Evolutionary conservation across 1,140 invertebrate species (phyloP), one percentile per base, ranked within the genome.

Genomic region (Cherax quadricarinatus): DNA sequence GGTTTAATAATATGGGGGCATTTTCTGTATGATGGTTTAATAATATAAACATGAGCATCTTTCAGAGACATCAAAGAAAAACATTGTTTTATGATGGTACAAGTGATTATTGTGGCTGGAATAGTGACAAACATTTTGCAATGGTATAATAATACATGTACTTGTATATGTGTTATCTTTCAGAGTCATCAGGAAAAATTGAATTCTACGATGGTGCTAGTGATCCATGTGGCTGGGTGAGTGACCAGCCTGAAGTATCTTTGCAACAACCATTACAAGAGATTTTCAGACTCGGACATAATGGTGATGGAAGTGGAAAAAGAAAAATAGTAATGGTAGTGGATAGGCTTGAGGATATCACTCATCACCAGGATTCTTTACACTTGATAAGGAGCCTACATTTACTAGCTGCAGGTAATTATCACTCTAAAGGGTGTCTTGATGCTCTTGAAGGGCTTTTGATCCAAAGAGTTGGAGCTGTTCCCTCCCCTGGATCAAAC

Each of bases 171-270:
- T 41, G 30, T 41, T 41, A 41, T 41, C 30, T 49, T 66, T 21
- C 83, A 85, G 83, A 70, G 5, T 41, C 83, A 1, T 41, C 48
- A 49, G 83, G 60, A 7, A 85, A 85, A 49, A 18, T 85, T 21
- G 83, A 85, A n/a, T 85, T 85, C 24, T 48, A 14, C 14, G 62
- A 85, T 70, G 62, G 60, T 48, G 83, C 62, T 21, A 85, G 30
- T 10, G 83, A 85, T 57, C 83, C 83, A 2, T 85, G 83, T 85
- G 83, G 83, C 3, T 85, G 83, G 83, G 83, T 73, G 21, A 49
- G 30, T 48, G 60, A 66, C 9, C 21, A 70, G 21, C 24, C 83
- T n/a, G 83, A 49, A 18, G 24, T 41, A 57, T 85, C 60, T 21
- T 30, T 85, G 5, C 51, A 62, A 9, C 18, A 49, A 48, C 60